These are phyloP conservation scores for Pitta sordida DNA, from an alignment of 2,113 vertebrate species.

Conservation along the genomic window DNA sequence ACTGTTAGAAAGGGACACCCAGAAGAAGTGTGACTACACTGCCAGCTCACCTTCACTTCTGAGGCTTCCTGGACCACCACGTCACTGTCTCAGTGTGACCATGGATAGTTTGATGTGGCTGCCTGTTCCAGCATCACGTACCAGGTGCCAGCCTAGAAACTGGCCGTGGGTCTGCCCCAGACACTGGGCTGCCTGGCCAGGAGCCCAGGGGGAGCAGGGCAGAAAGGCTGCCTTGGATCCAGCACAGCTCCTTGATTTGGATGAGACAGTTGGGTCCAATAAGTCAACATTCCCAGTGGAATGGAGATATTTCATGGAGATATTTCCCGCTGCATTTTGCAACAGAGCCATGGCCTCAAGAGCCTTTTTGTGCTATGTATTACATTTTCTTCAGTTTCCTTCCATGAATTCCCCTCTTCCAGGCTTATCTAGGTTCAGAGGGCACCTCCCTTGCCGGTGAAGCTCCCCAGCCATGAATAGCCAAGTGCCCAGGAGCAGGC, in stretches of 20 bases:
- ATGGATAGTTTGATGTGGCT: neutral
- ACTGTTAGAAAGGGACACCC: neutral
- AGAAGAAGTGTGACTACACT: neutral
- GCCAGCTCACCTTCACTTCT: neutral
- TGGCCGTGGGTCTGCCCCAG: neutral
- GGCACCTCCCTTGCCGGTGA: neutral
- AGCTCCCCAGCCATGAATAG: neutral
- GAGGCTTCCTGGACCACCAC: neutral
- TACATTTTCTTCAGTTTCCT: neutral
- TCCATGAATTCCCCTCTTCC: fast-evolving
- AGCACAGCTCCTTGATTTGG: neutral
- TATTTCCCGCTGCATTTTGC: neutral
- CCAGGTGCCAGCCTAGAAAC: neutral
- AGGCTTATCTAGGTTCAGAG: neutral
- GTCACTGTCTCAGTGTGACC: neutral
- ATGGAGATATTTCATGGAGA: neutral
- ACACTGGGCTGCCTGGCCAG: neutral
- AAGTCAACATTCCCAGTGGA: neutral
- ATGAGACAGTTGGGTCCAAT: neutral
- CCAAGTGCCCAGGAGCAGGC: neutral
- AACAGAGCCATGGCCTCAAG: neutral
- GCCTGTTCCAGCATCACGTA: neutral
- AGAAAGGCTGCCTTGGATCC: neutral
- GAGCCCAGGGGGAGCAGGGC: neutral
- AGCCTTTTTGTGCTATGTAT: neutral